Conservation (phyloP, 2,113 vertebrate species). For the Acrocephalus arundinaceus region DNA sequence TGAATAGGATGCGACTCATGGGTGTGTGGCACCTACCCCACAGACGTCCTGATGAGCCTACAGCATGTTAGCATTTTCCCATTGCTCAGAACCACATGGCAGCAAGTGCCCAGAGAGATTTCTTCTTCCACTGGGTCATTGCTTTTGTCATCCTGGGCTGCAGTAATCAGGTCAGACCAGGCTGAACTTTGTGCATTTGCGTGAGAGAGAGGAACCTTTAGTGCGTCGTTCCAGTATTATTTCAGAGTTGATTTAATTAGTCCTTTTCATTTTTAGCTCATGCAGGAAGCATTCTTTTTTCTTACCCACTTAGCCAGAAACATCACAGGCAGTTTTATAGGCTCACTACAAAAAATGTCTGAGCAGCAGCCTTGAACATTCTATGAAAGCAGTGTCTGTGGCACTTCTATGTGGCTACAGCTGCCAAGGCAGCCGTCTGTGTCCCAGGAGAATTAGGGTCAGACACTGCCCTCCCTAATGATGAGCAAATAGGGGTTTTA, state of each 20-base stretch:
- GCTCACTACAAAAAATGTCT: not conserved
- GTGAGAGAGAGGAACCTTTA: not conserved
- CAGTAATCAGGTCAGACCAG: not conserved
- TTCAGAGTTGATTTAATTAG: conserved; percentile 19
- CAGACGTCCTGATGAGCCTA: not conserved
- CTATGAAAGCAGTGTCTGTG: not conserved
- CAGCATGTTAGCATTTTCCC: not conserved
- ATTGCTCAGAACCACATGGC: not conserved
- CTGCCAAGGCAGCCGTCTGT: not conserved
- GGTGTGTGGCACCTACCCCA: not conserved
- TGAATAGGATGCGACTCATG: not conserved
- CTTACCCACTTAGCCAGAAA: not conserved
- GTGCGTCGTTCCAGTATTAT: not conserved
- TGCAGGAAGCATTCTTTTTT: conserved; percentile 9
- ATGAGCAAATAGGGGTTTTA: not conserved
- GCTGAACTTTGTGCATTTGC: not conserved
- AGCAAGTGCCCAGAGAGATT: not conserved
- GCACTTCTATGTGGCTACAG: not conserved
- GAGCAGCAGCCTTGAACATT: not conserved
- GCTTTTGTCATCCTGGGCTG: not conserved
- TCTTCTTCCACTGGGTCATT: not conserved
- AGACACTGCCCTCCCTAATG: not conserved
- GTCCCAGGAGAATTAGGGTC: not conserved
- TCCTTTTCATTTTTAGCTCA: conserved; percentile 6
- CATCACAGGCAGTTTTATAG: not conserved